A percentile compares a stretch with the other conserved stretches of the same genome.
Conservation (phyloP, 2,797 vertebrate genomes). For the Trichosurus vulpecula region DNA sequence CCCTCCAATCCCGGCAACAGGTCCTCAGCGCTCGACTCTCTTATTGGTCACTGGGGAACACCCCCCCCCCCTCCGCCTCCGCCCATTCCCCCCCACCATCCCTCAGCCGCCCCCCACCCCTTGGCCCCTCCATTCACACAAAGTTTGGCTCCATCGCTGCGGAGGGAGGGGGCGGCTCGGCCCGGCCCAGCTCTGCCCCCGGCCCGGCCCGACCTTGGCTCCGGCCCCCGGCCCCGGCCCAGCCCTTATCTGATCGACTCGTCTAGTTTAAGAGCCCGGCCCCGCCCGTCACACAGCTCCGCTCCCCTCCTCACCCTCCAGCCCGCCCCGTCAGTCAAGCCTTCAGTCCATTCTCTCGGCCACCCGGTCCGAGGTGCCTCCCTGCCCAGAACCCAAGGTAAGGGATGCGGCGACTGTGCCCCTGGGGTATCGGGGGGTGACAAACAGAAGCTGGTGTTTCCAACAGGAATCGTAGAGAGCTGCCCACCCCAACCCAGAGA, state of each 20-base stretch:
- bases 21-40: conserved; percentile 70
- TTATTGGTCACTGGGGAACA: conserved; percentile 53
- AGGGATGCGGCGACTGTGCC: conserved; percentile 47
- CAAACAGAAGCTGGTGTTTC: not conserved
- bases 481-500: not conserved
- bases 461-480: not conserved
- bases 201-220: conserved; percentile 66
- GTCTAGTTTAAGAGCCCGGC: conserved; percentile 60
- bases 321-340: conserved; percentile 45
- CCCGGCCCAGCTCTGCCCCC: conserved; percentile 77
- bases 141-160: conserved; percentile 76
- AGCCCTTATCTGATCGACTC: conserved; percentile 76
- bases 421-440: conserved; percentile 9
- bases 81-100: not conserved
- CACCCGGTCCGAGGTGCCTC: conserved; percentile 47
- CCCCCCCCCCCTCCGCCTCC: not conserved
- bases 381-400: conserved; percentile 74
- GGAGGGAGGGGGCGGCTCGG: conserved; percentile 73
- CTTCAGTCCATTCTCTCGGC: not conserved
- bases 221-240: conserved; percentile 71
- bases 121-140: conserved; percentile 78
- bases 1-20: conserved; percentile 60
- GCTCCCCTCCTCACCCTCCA: conserved; percentile 45
- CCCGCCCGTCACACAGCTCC: conserved; percentile 50
- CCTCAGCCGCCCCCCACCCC: conserved; percentile 48